These are phyloP conservation scores for Macaca mulatta DNA, from an alignment of 2,113 vertebrate species.

Conservation along the genomic window DNA sequence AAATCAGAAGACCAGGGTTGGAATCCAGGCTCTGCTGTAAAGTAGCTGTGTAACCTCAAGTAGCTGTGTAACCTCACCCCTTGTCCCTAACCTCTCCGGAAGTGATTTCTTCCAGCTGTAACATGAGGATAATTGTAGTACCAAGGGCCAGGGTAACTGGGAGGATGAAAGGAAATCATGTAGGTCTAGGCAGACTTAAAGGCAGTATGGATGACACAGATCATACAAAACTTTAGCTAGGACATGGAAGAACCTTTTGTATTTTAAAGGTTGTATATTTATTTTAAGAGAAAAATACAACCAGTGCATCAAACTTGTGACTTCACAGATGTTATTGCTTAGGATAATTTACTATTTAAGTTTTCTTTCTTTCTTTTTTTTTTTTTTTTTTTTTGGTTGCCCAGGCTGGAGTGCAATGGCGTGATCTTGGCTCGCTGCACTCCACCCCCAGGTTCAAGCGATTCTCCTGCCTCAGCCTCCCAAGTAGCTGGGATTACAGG, in stretches of 20 bases:
- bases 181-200: background rate
- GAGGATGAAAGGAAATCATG: background rate
- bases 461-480: too few relatives aligned
- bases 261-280: background rate
- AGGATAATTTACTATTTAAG: background rate
- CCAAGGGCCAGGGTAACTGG: background rate
- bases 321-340: background rate
- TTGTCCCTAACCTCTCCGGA: background rate
- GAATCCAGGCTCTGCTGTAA: background rate
- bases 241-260: background rate
- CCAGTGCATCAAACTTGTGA: background rate
- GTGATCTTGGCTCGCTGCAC: background rate
- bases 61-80: background rate
- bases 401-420: too few relatives aligned
- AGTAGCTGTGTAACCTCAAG: background rate
- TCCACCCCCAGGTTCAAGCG: background rate
- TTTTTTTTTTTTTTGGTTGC: too few relatives aligned
- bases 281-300: conserved; percentile 18
- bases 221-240: background rate
- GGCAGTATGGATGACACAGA: background rate
- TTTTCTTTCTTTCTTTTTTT: background rate
- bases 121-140: background rate
- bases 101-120: background rate
- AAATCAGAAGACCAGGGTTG: background rate
- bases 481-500: too few relatives aligned